These are phyloP conservation scores for human (Homo sapiens) DNA, from an alignment of 2,113 vertebrate genomes.

Conservation along the genomic window DNA sequence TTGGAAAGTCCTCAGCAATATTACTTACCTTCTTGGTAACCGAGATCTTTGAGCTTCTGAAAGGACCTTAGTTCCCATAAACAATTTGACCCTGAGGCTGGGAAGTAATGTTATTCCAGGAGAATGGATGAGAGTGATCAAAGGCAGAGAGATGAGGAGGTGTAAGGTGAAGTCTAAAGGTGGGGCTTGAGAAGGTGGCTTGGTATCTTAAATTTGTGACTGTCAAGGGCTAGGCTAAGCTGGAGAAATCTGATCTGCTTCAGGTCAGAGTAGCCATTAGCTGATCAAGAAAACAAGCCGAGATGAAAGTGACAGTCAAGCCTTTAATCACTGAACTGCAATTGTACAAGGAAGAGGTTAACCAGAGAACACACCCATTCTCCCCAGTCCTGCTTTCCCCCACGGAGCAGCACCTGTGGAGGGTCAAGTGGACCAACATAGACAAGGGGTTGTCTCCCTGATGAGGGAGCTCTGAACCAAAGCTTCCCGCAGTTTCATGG, in stretches of 20 bases:
- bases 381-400: background rate
- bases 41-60: background rate
- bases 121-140: fast-evolving
- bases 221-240: background rate
- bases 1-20: background rate
- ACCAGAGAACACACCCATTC: background rate
- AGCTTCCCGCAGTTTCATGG: fast-evolving
- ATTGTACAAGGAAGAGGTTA: background rate
- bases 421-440: too few relatives aligned
- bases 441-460: background rate
- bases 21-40: background rate
- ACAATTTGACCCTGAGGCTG: background rate
- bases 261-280: background rate
- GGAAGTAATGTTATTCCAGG: background rate
- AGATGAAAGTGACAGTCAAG: background rate
- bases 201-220: background rate
- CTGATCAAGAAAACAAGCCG: background rate
- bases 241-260: background rate
- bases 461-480: background rate
- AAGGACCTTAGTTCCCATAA: fast-evolving
- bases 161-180: background rate
- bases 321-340: background rate
- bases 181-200: background rate
- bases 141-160: background rate
- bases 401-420: fast-evolving